phyloP scores from a whole-genome alignment of 2,797 vertebrate genomes.

The Apodemus agrarius region DNA sequence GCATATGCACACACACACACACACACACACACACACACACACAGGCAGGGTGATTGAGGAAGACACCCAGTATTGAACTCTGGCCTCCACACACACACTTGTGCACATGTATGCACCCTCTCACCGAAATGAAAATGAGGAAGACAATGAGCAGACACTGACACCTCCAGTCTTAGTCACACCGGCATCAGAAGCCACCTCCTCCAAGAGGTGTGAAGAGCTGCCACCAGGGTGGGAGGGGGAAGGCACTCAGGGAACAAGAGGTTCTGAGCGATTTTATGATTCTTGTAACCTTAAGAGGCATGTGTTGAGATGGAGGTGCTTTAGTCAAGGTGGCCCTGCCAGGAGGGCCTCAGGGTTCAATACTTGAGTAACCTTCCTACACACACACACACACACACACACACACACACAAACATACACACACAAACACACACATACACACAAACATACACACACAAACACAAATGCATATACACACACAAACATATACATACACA shows the following conservation, averaged over 20 bases:
- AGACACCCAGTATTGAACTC: neutral
- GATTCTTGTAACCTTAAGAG: conserved; percentile 69
- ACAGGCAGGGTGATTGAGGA: neutral
- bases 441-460: neutral
- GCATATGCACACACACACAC: neutral
- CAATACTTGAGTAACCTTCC: neutral
- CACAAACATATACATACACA: neutral
- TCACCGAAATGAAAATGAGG: neutral
- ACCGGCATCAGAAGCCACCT: neutral
- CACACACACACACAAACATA: neutral
- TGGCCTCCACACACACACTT: neutral
- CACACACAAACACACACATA: neutral
- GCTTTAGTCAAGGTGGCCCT: neutral
- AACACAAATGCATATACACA: neutral
- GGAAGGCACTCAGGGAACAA: conserved; percentile 15
- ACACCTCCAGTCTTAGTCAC: neutral
- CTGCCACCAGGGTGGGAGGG: neutral
- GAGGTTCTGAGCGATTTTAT: conserved; percentile 31
- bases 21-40: neutral
- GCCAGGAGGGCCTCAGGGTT: conserved; percentile 3
- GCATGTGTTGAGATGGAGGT: neutral
- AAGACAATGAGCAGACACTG: neutral
- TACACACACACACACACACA: neutral
- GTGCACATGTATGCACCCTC: neutral
- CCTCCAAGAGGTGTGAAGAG: conserved; percentile 5